Percentiles rank a stretch among this genome's conserved stretches.
These are phyloP conservation scores for Halcyon smyrnensis DNA, from an alignment of 2,797 vertebrate genomes.

Conservation along the genomic window DNA sequence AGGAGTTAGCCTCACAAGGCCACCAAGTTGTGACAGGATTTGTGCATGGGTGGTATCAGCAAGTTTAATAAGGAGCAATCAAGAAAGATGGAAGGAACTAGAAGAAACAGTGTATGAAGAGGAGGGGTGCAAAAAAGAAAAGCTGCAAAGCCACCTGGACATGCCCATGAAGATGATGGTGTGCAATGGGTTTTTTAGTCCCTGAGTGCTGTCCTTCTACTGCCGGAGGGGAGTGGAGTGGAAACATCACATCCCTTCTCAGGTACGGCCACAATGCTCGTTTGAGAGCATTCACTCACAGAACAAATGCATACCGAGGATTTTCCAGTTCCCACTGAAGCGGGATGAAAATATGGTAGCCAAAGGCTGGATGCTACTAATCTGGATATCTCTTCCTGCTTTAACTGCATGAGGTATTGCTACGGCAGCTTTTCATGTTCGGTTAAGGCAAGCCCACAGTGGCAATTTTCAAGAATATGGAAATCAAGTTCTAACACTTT, in stretches of 20 bases:
- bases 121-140: not conserved
- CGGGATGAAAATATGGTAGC: not conserved
- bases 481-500: not conserved
- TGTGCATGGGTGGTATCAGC: rapidly evolving
- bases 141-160: not conserved
- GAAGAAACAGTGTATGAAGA: not conserved
- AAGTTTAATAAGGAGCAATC: not conserved
- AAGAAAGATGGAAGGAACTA: not conserved
- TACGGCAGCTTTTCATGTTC: not conserved
- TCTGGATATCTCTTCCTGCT: not conserved
- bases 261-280: rapidly evolving
- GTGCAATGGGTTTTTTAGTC: not conserved
- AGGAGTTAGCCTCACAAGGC: not conserved
- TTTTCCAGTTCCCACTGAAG: not conserved
- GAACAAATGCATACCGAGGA: rapidly evolving
- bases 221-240: rapidly evolving
- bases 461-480: not conserved
- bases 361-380: not conserved
- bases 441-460: not conserved
- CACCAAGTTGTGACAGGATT: not conserved
- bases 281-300: not conserved
- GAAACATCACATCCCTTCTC: not conserved
- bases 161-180: rapidly evolving
- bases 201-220: not conserved
- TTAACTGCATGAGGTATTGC: not conserved